Evolutionary conservation across 1,140 invertebrate species (phyloP), one percentile per base, ranked within the genome.

Genomic region (Diorhabda sublineata): DNA sequence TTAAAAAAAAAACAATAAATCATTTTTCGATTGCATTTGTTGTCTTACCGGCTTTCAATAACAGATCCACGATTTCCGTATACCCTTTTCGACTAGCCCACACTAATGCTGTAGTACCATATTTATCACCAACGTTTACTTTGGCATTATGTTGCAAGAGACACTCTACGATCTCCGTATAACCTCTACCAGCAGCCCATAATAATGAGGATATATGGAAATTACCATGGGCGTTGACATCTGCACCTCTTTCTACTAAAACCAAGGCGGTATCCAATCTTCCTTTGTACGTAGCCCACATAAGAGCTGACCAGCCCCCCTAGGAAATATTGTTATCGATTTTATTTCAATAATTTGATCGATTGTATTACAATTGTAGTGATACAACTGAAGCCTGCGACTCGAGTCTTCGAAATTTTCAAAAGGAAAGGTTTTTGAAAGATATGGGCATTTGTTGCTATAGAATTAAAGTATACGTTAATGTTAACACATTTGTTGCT

Each of bases 211-310:
- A 93, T 78, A 98, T 93, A 81, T 97, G 94, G 83, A 95, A 97
- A 82, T 98, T 97, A 69, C 96, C 97, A 79, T 97, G 94, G 5
- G 95, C 91, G 83, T 98, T 98, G 4, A 96, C 91, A 81, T 98
- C 96, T 2, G 97, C 96, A 58, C 92, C 93, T 71, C 89, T 88
- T 61, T 95, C 90, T 64, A 99, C 81, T n/a, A 99, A 82, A 68
- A 95, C 80, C 45, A 86, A 85, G 11, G 94, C 96, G 68, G 93
- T 86, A 42, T 91, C 88, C 7, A 89, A 87, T 73, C 91, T 88
- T 3, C 95, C 95, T 82, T 97, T 96, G 80, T 99, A 99, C 5
- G 92, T 89, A 0, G 96, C 95, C 97, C 97, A 99, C 93, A 99
- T 97, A 56, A 99, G 85, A 2, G 96, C 86, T 2, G 96, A 96